Evolutionary conservation across 2,888 invertebrate species (phyloP).

Genomic region (Thysanoteuthis rhombus): DNA sequence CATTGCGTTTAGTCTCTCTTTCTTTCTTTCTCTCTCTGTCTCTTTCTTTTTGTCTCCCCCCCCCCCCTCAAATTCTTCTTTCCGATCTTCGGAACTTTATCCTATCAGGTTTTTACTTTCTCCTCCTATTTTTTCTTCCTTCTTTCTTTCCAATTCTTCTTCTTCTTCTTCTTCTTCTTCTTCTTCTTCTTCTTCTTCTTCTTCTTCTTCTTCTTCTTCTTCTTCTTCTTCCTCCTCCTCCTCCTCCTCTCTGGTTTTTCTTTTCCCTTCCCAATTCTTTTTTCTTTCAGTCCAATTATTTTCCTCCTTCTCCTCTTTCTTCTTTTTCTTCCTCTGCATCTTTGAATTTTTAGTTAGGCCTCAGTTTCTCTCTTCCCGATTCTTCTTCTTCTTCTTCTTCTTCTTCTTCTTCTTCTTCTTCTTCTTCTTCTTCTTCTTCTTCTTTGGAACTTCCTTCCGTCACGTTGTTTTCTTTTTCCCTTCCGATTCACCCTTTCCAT

Average conservation of each 20-base stretch:
- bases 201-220: not conserved
- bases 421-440: not conserved
- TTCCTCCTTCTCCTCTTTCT: not conserved
- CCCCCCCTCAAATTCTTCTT: too few species aligned
- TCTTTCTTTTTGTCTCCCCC: not conserved
- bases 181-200: not conserved
- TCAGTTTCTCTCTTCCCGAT: too few species aligned
- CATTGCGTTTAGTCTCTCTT: not conserved
- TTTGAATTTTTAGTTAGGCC: not conserved
- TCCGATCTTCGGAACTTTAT: too few species aligned
- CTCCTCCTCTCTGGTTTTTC: not conserved
- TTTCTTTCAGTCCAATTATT: not conserved
- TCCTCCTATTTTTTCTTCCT: too few species aligned
- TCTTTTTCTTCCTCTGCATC: not conserved
- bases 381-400: not conserved
- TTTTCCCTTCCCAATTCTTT: not conserved
- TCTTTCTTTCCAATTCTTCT: not conserved
- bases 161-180: not conserved
- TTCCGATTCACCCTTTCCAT: not conserved
- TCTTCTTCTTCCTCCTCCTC: not conserved
- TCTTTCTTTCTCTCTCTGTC: not conserved
- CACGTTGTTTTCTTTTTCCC: not conserved
- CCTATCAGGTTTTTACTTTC: not conserved
- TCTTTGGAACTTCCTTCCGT: not conserved
- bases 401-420: not conserved